Conservation (phyloP, 2,888 invertebrate species). For the Lithophane semibrunnea region DNA sequence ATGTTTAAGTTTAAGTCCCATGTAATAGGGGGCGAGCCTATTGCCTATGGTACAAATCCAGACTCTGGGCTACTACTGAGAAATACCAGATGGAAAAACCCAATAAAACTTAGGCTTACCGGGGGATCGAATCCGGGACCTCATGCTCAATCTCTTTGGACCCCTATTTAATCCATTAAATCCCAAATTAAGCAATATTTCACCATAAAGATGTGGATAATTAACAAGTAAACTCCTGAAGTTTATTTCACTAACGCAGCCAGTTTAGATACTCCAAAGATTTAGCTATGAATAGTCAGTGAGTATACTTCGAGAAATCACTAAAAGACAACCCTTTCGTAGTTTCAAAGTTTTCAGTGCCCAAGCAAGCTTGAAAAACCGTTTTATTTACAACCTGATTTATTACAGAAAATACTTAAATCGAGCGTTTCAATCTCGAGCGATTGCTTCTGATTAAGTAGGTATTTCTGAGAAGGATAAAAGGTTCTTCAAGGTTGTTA, state of each 20-base stretch:
- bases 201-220: constrained; percentile 21
- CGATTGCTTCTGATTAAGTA: constrained; percentile 3
- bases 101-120: too few relatives aligned
- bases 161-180: constrained; percentile 18
- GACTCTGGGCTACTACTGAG: too few relatives aligned
- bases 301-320: background rate
- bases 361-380: constrained; percentile 10
- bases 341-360: background rate
- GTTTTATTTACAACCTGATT: constrained; percentile 5
- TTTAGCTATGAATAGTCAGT: constrained; percentile 3
- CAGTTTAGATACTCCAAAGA: background rate
- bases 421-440: constrained; percentile 6
- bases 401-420: constrained; percentile 13
- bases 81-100: too few relatives aligned
- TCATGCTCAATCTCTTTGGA: background rate
- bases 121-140: too few relatives aligned
- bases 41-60: too few relatives aligned
- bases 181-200: constrained; percentile 3
- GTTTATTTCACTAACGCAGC: constrained; percentile 11
- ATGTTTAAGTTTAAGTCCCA: too few relatives aligned
- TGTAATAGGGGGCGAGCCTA: too few relatives aligned
- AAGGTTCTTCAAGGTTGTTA: constrained; percentile 16
- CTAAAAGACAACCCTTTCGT: background rate
- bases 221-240: constrained; percentile 15
- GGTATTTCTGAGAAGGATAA: constrained; percentile 13